Conservation (phyloP, 1,140 invertebrate genomes). For the Drosophila malerkotliana region DNA sequence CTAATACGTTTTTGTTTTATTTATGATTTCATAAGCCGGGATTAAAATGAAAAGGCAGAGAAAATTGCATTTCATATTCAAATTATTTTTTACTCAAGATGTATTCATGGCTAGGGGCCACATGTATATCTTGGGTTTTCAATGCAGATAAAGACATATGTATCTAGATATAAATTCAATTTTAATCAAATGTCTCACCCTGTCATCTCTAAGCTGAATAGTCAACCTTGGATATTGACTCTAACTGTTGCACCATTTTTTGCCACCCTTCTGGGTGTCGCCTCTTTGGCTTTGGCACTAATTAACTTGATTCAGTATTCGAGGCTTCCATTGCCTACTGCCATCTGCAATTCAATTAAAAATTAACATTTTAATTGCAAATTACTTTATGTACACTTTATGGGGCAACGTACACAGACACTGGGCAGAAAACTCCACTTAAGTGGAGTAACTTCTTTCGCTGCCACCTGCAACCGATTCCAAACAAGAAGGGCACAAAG, state of each 20-base stretch:
- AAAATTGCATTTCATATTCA: neutral
- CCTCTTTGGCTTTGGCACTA: constrained; percentile 26
- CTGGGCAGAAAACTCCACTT: constrained; percentile 28
- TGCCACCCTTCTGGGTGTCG: neutral
- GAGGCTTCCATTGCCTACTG: constrained; percentile 48
- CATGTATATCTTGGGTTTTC: too few relatives aligned
- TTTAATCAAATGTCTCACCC: neutral
- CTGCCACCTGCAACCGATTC: constrained; percentile 32
- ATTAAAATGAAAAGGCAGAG: neutral
- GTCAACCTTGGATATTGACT: constrained; percentile 4
- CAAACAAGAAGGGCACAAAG: neutral
- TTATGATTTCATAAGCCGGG: neutral
- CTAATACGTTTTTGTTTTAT: neutral
- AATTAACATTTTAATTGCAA: constrained; percentile 84
- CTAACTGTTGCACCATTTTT: constrained; percentile 2
- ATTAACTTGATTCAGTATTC: constrained; percentile 68
- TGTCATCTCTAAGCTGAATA: constrained; percentile 23
- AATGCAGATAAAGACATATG: too few relatives aligned
- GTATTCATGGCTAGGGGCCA: too few relatives aligned
- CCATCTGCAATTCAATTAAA: constrained; percentile 76
- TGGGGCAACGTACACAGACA: constrained; percentile 17
- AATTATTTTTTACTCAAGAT: neutral
- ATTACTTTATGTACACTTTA: constrained; percentile 67
- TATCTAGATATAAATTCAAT: too few relatives aligned
- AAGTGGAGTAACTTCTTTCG: constrained; percentile 46